phyloP scores from a whole-genome alignment of 2,113 vertebrate genomes.

The Amphiprion percula region DNA sequence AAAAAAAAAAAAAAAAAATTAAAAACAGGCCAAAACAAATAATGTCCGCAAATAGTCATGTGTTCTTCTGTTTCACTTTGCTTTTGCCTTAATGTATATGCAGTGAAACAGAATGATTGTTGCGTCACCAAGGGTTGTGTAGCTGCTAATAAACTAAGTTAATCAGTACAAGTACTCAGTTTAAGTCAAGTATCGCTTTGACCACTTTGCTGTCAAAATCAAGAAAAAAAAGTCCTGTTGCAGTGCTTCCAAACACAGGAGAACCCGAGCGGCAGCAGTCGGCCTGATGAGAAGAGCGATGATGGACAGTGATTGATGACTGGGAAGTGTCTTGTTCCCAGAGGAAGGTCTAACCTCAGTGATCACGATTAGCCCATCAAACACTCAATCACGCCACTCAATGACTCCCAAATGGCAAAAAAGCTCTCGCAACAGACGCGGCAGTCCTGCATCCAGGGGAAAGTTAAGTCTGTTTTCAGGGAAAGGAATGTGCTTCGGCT shows the following conservation, averaged over 20 bases:
- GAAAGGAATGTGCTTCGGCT: slow-evolving; percentile 61
- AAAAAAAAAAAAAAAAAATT: too few relatives aligned
- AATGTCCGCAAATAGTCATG: too few relatives aligned
- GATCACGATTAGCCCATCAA: slow-evolving; percentile 50
- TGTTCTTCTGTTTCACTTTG: too few relatives aligned
- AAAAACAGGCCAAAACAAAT: too few relatives aligned
- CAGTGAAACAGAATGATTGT: too few relatives aligned
- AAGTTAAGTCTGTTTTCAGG: slow-evolving; percentile 34
- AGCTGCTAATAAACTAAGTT: background rate
- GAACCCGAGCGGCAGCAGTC: slow-evolving; percentile 27
- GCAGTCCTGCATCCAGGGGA: slow-evolving; percentile 18
- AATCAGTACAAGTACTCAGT: background rate
- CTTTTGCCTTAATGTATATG: too few relatives aligned
- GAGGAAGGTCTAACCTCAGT: slow-evolving; percentile 55
- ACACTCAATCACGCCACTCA: slow-evolving; percentile 49
- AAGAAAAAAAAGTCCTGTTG: background rate
- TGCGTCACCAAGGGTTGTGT: background rate
- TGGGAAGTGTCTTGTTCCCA: slow-evolving; percentile 41
- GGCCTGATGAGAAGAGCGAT: slow-evolving; percentile 8
- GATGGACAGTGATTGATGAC: slow-evolving; percentile 52
- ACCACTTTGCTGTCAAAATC: background rate
- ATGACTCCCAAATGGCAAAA: slow-evolving; percentile 57
- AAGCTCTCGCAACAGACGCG: background rate
- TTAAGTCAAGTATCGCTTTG: background rate
- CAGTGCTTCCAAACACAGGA: slow-evolving; percentile 4